Conservation (phyloP, 1,140 invertebrate genomes). For the Tetragonula clypearis region DNA sequence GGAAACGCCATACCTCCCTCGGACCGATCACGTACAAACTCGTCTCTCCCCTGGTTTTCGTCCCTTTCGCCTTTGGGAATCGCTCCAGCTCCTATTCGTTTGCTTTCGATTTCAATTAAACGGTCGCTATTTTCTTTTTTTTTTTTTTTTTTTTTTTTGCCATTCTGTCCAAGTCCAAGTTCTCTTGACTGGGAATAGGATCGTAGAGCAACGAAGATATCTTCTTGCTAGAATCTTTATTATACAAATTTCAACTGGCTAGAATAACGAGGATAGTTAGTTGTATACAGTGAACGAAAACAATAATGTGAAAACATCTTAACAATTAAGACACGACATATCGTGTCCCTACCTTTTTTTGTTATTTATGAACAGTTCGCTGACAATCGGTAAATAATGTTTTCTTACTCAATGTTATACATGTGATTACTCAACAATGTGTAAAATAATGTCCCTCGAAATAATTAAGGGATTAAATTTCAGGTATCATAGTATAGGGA, state of each 20-base stretch:
- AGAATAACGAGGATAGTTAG: slow-evolving; percentile 59
- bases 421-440: neutral
- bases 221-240: slow-evolving; percentile 51
- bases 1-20: slow-evolving; percentile 25
- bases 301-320: slow-evolving; percentile 34
- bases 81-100: slow-evolving; percentile 23
- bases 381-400: neutral
- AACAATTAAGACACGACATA: slow-evolving; percentile 30
- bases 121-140: neutral
- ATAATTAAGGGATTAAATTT: slow-evolving; percentile 16
- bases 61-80: slow-evolving; percentile 31
- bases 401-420: neutral
- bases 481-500: neutral
- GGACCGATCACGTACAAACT: slow-evolving; percentile 58
- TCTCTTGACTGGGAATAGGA: neutral
- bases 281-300: slow-evolving; percentile 57
- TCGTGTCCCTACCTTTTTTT: neutral
- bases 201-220: neutral
- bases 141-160: neutral
- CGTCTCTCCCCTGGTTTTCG: neutral
- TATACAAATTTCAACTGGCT: slow-evolving; percentile 56
- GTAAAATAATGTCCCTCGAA: neutral
- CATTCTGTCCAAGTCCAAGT: no score
- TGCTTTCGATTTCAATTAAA: slow-evolving; percentile 51
- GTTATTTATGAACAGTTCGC: neutral